A percentile compares a stretch with the other conserved stretches of the same genome.
phyloP scores from a whole-genome alignment of 2,888 invertebrate species.

The Sussaba pulchella region DNA sequence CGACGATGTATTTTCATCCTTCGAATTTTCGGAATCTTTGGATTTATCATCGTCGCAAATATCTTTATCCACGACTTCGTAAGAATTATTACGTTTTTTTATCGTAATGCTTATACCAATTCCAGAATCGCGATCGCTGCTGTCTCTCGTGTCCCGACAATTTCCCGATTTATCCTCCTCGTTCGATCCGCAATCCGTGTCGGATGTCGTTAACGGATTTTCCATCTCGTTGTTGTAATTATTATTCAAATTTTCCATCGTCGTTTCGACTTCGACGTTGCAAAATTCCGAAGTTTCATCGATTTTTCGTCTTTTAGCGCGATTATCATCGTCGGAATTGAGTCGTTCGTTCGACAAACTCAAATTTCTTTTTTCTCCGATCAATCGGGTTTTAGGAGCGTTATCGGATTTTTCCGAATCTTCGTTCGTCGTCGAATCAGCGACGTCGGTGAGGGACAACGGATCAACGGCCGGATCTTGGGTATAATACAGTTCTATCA shows the following conservation, averaged over 20 bases:
- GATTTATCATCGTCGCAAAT: constrained; percentile 69
- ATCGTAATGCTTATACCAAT: constrained; percentile 81
- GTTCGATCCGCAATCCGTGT: constrained; percentile 54
- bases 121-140: constrained; percentile 77
- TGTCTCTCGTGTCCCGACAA: constrained; percentile 65
- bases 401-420: background rate
- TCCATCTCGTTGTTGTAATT: constrained; percentile 38
- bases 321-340: background rate
- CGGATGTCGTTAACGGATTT: constrained; percentile 9
- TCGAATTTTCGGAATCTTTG: constrained; percentile 62
- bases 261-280: constrained; percentile 11
- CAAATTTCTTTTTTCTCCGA: background rate
- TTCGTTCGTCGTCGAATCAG: background rate
- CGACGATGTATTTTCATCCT: constrained; percentile 62
- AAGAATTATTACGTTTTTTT: constrained; percentile 82
- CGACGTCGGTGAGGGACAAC: background rate
- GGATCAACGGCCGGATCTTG: constrained; percentile 42
- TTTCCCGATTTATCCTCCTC: constrained; percentile 22
- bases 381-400: background rate
- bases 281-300: background rate
- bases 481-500: too few relatives aligned
- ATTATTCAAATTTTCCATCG: constrained; percentile 20
- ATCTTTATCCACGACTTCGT: constrained; percentile 80
- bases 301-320: constrained; percentile 43
- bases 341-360: constrained; percentile 35